Conservation (phyloP, 2,888 invertebrate species). For the Bibio marci region DNA sequence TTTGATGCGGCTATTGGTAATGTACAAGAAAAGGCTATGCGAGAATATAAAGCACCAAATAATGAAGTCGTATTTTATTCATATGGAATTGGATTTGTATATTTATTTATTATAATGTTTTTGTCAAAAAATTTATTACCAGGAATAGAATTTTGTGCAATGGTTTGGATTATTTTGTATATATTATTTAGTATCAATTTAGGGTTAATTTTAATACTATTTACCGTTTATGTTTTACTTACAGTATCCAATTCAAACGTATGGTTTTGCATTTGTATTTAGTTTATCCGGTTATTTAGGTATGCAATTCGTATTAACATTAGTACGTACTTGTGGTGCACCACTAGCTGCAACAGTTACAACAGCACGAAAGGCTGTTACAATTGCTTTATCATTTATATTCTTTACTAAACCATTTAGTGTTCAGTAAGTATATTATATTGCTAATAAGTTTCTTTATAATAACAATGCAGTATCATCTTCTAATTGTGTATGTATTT, state of each 20-base stretch:
- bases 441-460: too few relatives aligned
- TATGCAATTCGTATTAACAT: constrained; percentile 77
- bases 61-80: constrained; percentile 88
- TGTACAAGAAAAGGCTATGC: constrained; percentile 92
- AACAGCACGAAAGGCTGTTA: constrained; percentile 77
- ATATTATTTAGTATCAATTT: constrained; percentile 1
- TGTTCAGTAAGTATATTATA: constrained; percentile 63
- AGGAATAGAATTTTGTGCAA: constrained; percentile 58
- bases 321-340: constrained; percentile 80
- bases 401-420: constrained; percentile 90
- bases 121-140: constrained; percentile 53
- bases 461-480: too few relatives aligned
- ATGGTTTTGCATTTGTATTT: constrained; percentile 71
- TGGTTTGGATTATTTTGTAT: constrained; percentile 35
- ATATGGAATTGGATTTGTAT: constrained; percentile 72
- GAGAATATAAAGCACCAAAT: constrained; percentile 61
- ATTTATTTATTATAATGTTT: constrained; percentile 56
- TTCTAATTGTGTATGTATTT: too few relatives aligned
- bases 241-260: constrained; percentile 55
- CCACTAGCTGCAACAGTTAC: constrained; percentile 69
- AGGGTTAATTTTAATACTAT: background rate
- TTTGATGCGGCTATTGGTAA: constrained; percentile 95
- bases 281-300: constrained; percentile 85
- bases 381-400: constrained; percentile 81
- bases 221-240: constrained; percentile 8